Percentiles rank a stretch among this genome's conserved stretches.
These are phyloP conservation scores for Zaprionus ornatus DNA, from an alignment of 1,140 invertebrate genomes.

Conservation along the genomic window DNA sequence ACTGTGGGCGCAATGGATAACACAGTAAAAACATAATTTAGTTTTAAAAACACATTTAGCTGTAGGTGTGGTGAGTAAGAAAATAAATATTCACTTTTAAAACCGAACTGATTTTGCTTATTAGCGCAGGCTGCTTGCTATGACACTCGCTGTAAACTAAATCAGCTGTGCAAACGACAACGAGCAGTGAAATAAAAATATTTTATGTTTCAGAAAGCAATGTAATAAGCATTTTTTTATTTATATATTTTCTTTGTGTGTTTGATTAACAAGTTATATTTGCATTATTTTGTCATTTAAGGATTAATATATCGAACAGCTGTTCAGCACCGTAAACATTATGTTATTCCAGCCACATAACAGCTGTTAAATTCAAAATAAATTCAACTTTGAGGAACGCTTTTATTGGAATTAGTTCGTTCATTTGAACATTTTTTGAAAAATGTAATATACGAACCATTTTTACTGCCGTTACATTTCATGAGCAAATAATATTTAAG, in stretches of 20 bases:
- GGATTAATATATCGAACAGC: too few relatives aligned
- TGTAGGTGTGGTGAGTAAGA: background rate
- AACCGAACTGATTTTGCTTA: background rate
- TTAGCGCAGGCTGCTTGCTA: constrained; percentile 6
- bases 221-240: too few relatives aligned
- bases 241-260: too few relatives aligned
- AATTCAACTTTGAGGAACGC: background rate
- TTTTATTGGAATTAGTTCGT: background rate
- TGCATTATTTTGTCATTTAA: too few relatives aligned
- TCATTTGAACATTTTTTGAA: background rate
- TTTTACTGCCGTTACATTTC: too few relatives aligned
- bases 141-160: background rate
- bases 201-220: background rate
- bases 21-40: background rate
- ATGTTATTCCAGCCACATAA: background rate
- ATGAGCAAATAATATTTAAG: background rate
- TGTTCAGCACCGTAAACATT: background rate
- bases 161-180: constrained; percentile 1
- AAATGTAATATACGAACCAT: background rate
- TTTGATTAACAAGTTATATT: background rate
- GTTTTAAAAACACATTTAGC: background rate
- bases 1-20: constrained; percentile 47
- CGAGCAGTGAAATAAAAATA: background rate
- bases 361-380: background rate
- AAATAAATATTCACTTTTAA: background rate